Percentiles rank a stretch among this genome's conserved stretches.
Evolutionary conservation across 2,888 invertebrate species (phyloP).

Genomic region (Eilema griseolum): DNA sequence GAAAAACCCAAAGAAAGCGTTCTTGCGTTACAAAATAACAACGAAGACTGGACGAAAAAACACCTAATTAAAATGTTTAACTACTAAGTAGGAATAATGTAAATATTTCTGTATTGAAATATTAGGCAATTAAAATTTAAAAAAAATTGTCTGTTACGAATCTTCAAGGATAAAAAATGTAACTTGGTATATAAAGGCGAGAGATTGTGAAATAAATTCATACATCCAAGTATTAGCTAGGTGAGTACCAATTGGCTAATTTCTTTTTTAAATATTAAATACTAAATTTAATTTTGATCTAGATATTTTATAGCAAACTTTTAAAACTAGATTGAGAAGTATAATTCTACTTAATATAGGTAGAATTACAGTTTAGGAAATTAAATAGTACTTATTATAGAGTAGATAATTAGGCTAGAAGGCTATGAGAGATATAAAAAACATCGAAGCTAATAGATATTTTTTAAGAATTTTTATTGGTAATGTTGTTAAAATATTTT

Average conservation of each 20-base stretch:
- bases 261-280: background rate
- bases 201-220: constrained; percentile 1
- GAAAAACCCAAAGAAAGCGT: background rate
- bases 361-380: no score
- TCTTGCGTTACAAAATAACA: background rate
- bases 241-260: background rate
- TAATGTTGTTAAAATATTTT: no score
- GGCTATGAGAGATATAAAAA: no score
- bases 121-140: background rate
- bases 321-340: no score
- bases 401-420: no score
- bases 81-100: background rate
- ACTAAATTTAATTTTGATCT: background rate
- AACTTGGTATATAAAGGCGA: constrained; percentile 11
- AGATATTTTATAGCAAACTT: no score
- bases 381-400: no score
- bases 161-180: constrained; percentile 11
- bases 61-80: background rate
- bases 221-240: background rate
- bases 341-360: no score
- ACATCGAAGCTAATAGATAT: no score
- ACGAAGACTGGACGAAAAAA: background rate
- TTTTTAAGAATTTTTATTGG: no score
- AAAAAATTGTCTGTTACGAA: background rate
- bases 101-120: background rate